Evolutionary conservation across 1,140 invertebrate species (phyloP).

Genomic region (Aradophagus sp.): DNA sequence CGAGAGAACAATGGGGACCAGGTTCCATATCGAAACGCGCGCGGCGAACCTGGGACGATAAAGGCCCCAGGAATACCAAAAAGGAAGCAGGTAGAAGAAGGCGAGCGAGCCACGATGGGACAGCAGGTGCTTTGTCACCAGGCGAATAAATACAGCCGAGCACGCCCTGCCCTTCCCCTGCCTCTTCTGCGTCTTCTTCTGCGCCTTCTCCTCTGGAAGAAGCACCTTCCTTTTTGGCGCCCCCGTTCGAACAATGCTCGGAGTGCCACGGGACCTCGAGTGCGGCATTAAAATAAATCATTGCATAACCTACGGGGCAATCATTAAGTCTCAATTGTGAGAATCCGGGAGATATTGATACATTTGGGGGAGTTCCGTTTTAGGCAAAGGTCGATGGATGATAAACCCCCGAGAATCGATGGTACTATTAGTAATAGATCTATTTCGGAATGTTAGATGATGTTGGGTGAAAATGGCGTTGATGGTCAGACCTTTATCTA

Average conservation of each 20-base stretch:
- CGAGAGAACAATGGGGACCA: conserved; percentile 61
- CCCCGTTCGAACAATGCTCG: conserved; percentile 44
- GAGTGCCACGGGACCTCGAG: conserved; percentile 10
- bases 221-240: conserved; percentile 62
- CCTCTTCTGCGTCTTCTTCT: conserved; percentile 56
- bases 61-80: conserved; percentile 56
- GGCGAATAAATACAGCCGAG: conserved; percentile 71
- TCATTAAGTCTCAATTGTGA: conserved; percentile 22
- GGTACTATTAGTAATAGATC: too few species aligned
- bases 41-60: conserved; percentile 53
- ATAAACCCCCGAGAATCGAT: too few species aligned
- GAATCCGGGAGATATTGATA: too few species aligned
- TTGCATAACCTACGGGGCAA: conserved; percentile 39
- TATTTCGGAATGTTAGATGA: too few species aligned
- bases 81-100: conserved; percentile 57
- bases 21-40: conserved; percentile 60
- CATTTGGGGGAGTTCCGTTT: too few species aligned
- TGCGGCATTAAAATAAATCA: conserved; percentile 21
- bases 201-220: conserved; percentile 57
- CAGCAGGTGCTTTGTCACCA: conserved; percentile 75
- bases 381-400: too few species aligned
- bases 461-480: too few species aligned
- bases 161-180: conserved; percentile 60
- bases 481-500: too few species aligned
- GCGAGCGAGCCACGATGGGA: conserved; percentile 63